Conservation (phyloP, 1,140 invertebrate species). For the Trichonephila inaurata region DNA sequence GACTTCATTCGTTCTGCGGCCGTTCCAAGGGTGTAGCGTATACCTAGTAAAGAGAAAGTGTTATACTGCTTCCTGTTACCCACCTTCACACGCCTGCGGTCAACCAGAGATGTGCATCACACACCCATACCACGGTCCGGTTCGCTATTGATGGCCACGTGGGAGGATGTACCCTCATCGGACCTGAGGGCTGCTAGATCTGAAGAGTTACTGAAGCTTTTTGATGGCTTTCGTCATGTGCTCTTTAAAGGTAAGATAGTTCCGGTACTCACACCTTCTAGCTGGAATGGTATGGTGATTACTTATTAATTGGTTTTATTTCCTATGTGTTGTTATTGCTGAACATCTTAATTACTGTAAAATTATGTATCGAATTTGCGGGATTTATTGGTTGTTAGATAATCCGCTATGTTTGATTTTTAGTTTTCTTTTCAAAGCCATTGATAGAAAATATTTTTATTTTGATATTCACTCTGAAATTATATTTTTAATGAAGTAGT, state of each 20-base stretch:
- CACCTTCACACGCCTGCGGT: background rate
- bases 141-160: background rate
- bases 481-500: too few species aligned
- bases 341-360: too few species aligned
- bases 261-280: too few species aligned
- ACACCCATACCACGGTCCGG: background rate
- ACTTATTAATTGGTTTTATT: too few species aligned
- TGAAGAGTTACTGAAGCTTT: background rate
- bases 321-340: too few species aligned
- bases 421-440: too few species aligned
- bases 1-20: background rate
- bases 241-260: background rate
- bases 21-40: background rate
- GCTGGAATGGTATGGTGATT: too few species aligned
- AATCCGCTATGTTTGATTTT: too few species aligned
- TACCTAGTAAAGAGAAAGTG: background rate
- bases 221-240: background rate
- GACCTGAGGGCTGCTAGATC: background rate
- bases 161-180: constrained; percentile 13
- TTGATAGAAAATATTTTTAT: too few species aligned
- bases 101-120: background rate
- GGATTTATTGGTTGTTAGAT: too few species aligned
- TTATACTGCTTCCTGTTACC: background rate
- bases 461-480: too few species aligned
- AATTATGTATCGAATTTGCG: too few species aligned